Percentiles rank a stretch among this genome's conserved stretches.
Evolutionary conservation across 2,797 vertebrate genomes (phyloP).

Genomic region (Diplodus sargus): DNA sequence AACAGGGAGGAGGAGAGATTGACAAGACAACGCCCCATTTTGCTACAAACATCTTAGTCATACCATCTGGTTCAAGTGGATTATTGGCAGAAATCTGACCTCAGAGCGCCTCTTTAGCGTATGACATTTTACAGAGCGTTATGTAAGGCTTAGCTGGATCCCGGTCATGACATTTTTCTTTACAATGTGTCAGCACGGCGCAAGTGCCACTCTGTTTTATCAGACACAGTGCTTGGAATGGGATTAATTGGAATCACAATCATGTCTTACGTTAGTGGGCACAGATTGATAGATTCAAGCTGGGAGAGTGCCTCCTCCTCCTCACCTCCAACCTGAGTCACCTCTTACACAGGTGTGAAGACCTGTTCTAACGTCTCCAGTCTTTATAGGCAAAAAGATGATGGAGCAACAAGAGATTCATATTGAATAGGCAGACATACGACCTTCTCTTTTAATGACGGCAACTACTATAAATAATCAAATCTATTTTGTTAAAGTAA

Average conservation of each 20-base stretch:
- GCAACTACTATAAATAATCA: conserved; percentile 21
- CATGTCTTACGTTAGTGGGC: not conserved
- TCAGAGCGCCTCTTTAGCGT: conserved; percentile 32
- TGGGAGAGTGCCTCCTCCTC: not conserved
- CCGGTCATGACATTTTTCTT: conserved; percentile 50
- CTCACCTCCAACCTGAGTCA: conserved; percentile 10
- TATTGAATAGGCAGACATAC: conserved; percentile 11
- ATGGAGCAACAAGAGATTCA: conserved; percentile 1
- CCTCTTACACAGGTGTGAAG: conserved; percentile 22
- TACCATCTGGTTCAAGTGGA: conserved; percentile 45
- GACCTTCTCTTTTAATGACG: conserved; percentile 22
- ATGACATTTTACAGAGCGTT: conserved; percentile 51
- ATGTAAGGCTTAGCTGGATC: conserved; percentile 53
- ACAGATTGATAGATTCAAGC: conserved; percentile 35
- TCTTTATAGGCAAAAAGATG: conserved; percentile 15
- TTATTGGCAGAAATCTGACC: conserved; percentile 37
- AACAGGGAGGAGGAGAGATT: conserved; percentile 44
- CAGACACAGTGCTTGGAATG: conserved; percentile 36
- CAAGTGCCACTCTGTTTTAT: conserved; percentile 26
- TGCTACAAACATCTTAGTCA: conserved; percentile 47
- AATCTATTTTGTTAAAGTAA: conserved; percentile 21
- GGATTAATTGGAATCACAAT: conserved; percentile 48
- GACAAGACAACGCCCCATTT: conserved; percentile 53
- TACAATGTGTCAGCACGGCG: conserved; percentile 40
- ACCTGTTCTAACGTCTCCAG: conserved; percentile 9